Base-by-base conservation (phyloP, 2,888 invertebrate species). In the Brachypalpus laphriformis region DNA sequence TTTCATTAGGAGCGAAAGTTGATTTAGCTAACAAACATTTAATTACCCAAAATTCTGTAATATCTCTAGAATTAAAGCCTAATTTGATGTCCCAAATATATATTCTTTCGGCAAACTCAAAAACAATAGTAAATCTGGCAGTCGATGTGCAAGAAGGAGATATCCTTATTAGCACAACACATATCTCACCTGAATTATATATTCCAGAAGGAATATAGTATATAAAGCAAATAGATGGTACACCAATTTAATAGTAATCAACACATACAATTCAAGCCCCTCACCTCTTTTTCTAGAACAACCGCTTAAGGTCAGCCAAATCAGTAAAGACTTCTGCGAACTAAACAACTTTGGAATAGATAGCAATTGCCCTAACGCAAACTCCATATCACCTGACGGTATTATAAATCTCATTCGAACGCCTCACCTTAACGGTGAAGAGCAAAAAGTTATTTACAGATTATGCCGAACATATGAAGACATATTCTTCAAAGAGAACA, bases 61-160 rank as follows among this genome's bases (percentile, higher is more conserved):
- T 45, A 8, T 45, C 45, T 11, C 40, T 74, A 6, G 8, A 16
- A 16, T 74, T 63, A n/a, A 74, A 74, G 49, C 61, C 51, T 8
- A 74, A 74, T 16, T 51, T 61, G 7, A 61, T 22, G n/a, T 71
- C 57, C 7, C 31, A 28, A n/a, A 74, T 40, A 74, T 6, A 45
- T 57, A 42, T 37, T 3, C 7, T 51, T 9, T 3, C 51, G 5
- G 2, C 18, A 14, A 54, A 70, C n/a, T 25, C 56, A 6, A 45
- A 57, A 57, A 28, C 56, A 9, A 56, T 34, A 6, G 11, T 28
- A 16, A 56, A 56, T 11, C 3, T 56, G 4, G 34, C 56, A 11
- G 56, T 56, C 0, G 34, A 56, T 34, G 18, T 56, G 9, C 14
- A 54, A 20, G 18, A 7, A 5, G 56, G 18, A 16, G 11, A 7